phyloP scores from a whole-genome alignment of 2,888 invertebrate species.

The Apotomis turbidana region DNA sequence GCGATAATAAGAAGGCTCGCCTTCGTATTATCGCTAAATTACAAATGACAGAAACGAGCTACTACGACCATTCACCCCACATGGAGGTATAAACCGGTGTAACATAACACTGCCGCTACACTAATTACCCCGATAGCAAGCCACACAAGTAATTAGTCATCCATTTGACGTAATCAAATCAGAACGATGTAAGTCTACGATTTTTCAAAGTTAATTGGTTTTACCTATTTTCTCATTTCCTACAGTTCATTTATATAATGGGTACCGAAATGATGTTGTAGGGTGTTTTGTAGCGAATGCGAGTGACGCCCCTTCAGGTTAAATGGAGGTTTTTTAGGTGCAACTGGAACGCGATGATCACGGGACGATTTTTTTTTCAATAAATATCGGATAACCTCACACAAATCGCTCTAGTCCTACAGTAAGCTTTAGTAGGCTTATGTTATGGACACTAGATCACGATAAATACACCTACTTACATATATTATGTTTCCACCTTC shows the following conservation, averaged over 20 bases:
- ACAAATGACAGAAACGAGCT: too few relatives aligned
- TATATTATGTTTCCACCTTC: too few relatives aligned
- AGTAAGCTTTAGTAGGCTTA: too few relatives aligned
- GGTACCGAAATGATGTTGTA: slow-evolving; percentile 69
- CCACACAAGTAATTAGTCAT: slow-evolving; percentile 45
- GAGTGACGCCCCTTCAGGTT: slow-evolving; percentile 49
- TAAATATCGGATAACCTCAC: too few relatives aligned
- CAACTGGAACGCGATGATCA: neutral
- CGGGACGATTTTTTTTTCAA: neutral
- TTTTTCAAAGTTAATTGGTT: slow-evolving; percentile 60
- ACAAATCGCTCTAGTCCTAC: too few relatives aligned
- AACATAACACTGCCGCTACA: neutral
- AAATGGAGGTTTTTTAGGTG: neutral
- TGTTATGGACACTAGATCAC: too few relatives aligned
- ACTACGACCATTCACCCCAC: too few relatives aligned
- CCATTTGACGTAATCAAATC: slow-evolving; percentile 47
- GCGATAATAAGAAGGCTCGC: too few relatives aligned
- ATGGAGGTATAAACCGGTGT: neutral
- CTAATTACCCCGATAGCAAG: slow-evolving; percentile 20
- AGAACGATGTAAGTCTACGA: slow-evolving; percentile 56
- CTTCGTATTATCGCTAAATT: too few relatives aligned
- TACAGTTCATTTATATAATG: slow-evolving; percentile 64
- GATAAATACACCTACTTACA: too few relatives aligned
- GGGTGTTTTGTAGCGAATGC: slow-evolving; percentile 55
- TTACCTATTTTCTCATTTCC: slow-evolving; percentile 65